Evolutionary conservation across 2,797 vertebrate species (phyloP).

Genomic region (Chlorospingus flavigularis): DNA sequence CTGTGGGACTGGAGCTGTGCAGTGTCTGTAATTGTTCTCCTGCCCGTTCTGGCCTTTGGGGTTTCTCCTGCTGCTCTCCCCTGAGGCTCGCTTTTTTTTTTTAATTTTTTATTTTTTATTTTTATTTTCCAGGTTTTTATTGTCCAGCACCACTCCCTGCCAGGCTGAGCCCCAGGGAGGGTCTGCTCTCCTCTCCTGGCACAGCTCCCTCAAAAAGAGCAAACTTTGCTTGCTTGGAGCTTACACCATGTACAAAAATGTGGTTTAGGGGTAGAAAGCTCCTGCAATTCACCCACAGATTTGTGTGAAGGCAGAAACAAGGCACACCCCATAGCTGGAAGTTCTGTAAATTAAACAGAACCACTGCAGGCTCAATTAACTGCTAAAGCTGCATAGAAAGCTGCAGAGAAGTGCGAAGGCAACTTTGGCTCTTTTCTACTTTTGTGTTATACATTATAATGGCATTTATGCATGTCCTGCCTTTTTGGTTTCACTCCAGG

Average conservation of each 20-base stretch:
- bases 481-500: background rate
- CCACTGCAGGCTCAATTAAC: background rate
- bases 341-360: background rate
- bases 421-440: background rate
- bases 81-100: background rate
- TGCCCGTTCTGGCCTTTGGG: background rate
- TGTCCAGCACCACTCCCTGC: background rate
- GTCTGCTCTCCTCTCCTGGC: background rate
- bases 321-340: background rate
- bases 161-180: fast-evolving
- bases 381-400: background rate
- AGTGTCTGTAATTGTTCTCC: background rate
- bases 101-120: too few species aligned
- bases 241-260: fast-evolving
- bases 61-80: background rate
- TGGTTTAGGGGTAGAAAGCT: background rate
- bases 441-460: background rate
- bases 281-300: background rate
- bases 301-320: background rate
- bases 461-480: background rate
- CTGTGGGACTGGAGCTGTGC: background rate
- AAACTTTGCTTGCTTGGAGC: background rate
- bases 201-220: background rate
- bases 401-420: background rate
- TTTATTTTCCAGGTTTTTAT: too few species aligned